Evolutionary conservation across 2,888 invertebrate species (phyloP).

Genomic region (Cenopis cana): DNA sequence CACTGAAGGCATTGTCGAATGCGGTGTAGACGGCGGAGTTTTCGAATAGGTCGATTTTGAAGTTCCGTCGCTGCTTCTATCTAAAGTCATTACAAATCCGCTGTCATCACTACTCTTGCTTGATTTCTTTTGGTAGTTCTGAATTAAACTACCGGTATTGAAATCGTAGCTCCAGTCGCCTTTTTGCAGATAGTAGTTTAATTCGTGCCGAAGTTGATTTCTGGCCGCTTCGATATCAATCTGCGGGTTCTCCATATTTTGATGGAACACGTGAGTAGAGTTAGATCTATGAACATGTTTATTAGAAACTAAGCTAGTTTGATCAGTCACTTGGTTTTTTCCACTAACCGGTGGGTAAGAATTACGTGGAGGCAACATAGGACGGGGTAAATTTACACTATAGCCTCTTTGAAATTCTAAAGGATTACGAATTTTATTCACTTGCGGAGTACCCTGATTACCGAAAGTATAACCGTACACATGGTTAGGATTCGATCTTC

Average conservation of each 20-base stretch:
- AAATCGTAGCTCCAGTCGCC: constrained; percentile 83
- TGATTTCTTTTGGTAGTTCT: constrained; percentile 82
- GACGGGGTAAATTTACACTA: constrained; percentile 84
- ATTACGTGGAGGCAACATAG: constrained; percentile 86
- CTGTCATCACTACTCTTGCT: constrained; percentile 83
- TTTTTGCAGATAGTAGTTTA: constrained; percentile 81
- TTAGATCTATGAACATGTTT: constrained; percentile 86
- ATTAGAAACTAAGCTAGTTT: constrained; percentile 79
- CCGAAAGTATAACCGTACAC: constrained; percentile 83
- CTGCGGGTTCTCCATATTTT: constrained; percentile 73
- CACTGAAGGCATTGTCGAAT: constrained; percentile 77
- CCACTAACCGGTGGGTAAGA: constrained; percentile 86
- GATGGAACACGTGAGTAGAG: constrained; percentile 85
- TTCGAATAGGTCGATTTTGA: constrained; percentile 81
- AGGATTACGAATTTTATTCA: constrained; percentile 82
- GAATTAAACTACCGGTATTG: constrained; percentile 79
- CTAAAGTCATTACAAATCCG: constrained; percentile 81
- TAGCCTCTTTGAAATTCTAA: constrained; percentile 85
- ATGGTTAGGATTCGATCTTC: constrained; percentile 76
- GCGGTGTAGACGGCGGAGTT: constrained; percentile 80
- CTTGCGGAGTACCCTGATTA: constrained; percentile 83
- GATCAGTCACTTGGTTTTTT: constrained; percentile 83
- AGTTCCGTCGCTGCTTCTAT: constrained; percentile 81
- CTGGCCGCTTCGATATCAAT: constrained; percentile 78
- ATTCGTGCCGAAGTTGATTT: constrained; percentile 78